Evolutionary conservation across 1,140 invertebrate genomes (phyloP).

Genomic region (Gonatopus flavifemur): DNA sequence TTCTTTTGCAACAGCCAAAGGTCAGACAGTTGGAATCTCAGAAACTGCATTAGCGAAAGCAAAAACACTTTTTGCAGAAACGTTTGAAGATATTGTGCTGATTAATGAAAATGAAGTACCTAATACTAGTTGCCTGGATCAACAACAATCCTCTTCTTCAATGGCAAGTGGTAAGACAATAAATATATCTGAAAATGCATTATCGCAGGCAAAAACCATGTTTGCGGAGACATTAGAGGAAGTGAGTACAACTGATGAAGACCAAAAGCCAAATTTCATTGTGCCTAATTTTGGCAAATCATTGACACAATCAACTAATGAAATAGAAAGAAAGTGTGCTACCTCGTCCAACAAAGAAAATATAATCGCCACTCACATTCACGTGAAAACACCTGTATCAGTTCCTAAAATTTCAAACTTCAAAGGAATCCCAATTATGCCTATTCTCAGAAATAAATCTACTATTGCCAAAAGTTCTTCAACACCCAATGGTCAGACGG

Average conservation of each 20-base stretch:
- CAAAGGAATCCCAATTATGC: no score
- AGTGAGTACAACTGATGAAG: background rate
- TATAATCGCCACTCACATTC: no score
- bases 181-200: slow-evolving; percentile 22
- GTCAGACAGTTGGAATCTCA: slow-evolving; percentile 31
- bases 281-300: no score
- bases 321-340: no score
- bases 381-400: no score
- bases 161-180: slow-evolving; percentile 34
- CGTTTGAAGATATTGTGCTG: background rate
- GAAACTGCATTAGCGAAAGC: slow-evolving; percentile 27
- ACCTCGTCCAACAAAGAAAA: no score
- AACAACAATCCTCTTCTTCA: background rate
- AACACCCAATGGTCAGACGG: slow-evolving; percentile 42
- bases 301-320: no score
- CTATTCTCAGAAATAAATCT: no score
- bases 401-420: no score
- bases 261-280: no score
- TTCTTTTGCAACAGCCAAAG: slow-evolving; percentile 50
- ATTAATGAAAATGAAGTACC: background rate
- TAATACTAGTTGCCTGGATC: background rate
- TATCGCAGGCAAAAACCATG: slow-evolving; percentile 21
- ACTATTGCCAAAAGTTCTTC: no score
- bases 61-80: slow-evolving; percentile 12
- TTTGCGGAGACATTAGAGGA: background rate